Evolutionary conservation across 2,113 vertebrate species (phyloP).

Genomic region (Ivindomyrus marchei): DNA sequence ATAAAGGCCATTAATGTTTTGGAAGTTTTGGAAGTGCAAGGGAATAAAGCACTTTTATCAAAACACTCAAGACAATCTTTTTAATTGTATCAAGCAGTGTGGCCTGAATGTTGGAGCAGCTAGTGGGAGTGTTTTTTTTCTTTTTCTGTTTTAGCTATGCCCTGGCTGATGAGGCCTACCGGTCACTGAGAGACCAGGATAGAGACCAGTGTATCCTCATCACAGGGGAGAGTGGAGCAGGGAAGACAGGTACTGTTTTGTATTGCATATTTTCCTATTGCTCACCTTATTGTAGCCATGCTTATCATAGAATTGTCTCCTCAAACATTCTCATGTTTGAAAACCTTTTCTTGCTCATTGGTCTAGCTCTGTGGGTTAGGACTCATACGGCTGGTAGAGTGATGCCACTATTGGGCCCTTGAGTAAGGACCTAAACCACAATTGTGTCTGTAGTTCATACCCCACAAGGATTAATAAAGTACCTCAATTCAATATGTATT

Average conservation of each 20-base stretch:
- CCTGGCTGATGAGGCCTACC: conserved; percentile 91
- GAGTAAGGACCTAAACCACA: background rate
- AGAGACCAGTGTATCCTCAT: conserved; percentile 98
- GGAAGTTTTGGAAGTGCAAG: background rate
- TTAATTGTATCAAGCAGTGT: background rate
- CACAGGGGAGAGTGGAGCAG: conserved; percentile 94
- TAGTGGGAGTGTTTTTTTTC: background rate
- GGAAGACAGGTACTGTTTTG: conserved; percentile 81
- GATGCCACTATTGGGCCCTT: background rate
- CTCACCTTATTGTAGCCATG: background rate
- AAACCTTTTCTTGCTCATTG: background rate
- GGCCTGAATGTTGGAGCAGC: background rate
- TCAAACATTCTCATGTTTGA: background rate
- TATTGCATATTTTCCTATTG: background rate
- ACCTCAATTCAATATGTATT: background rate
- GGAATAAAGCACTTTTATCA: background rate
- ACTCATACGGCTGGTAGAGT: background rate
- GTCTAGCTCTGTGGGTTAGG: background rate
- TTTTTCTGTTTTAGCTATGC: conserved; percentile 75
- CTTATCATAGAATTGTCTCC: background rate
- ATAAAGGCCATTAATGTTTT: background rate
- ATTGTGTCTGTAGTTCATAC: background rate
- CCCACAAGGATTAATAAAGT: background rate
- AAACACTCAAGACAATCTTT: background rate
- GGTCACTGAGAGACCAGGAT: conserved; percentile 95